phyloP scores from a whole-genome alignment of 2,113 vertebrate species.

The Tapirus terrestris region DNA sequence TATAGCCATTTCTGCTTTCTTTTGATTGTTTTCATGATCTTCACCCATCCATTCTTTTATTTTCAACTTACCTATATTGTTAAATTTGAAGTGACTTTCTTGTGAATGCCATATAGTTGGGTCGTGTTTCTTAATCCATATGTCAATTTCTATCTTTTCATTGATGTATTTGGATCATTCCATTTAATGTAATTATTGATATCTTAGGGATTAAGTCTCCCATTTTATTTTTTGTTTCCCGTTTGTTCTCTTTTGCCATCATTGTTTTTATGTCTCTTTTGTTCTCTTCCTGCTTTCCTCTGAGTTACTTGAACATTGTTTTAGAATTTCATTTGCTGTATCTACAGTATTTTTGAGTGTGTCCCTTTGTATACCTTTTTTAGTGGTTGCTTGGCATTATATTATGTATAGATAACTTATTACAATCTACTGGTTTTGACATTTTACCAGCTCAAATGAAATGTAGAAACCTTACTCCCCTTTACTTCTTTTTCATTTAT shows the following conservation, averaged over 20 bases:
- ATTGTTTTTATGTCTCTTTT: background rate
- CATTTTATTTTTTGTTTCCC: background rate
- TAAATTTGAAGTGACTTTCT: background rate
- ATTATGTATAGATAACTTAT: background rate
- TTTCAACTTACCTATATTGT: background rate
- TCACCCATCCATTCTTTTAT: background rate
- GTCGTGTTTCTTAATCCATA: background rate
- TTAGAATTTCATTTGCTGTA: background rate
- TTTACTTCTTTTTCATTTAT: background rate
- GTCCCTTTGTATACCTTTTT: background rate
- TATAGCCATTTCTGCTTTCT: background rate
- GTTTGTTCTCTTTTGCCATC: background rate
- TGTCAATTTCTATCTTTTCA: background rate
- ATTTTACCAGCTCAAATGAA: slow-evolving; percentile 41
- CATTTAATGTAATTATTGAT: background rate
- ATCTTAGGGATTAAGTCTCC: background rate
- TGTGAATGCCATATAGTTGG: background rate
- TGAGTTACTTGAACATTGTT: background rate
- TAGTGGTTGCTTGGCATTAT: background rate
- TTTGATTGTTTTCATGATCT: background rate
- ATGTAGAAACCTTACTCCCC: background rate
- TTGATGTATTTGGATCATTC: background rate
- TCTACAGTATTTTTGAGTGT: background rate
- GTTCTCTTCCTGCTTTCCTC: background rate
- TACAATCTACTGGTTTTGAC: background rate